Percentiles rank a stretch among this genome's conserved stretches.
phyloP scores from a whole-genome alignment of 2,888 invertebrate genomes.

The Heteropelma amictum region DNA sequence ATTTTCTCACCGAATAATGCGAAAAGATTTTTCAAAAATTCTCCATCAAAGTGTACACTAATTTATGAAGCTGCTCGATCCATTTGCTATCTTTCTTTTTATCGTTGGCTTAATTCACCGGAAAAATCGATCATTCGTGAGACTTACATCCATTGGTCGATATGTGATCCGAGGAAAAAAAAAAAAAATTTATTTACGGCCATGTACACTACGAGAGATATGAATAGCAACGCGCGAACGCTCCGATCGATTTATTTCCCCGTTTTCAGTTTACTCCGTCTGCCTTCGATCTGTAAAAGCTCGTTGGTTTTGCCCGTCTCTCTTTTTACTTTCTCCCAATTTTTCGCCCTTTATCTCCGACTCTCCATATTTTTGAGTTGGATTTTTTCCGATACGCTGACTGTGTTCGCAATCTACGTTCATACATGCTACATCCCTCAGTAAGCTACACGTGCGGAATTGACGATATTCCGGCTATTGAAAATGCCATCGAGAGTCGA shows the following conservation, averaged over 20 bases:
- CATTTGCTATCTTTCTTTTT: too few relatives aligned
- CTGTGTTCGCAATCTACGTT: not conserved
- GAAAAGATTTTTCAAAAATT: too few relatives aligned
- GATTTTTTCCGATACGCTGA: slow-evolving; percentile 4
- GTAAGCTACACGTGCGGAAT: slow-evolving; percentile 23
- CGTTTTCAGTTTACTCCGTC: not conserved
- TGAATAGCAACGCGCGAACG: not conserved
- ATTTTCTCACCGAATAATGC: too few relatives aligned
- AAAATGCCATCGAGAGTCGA: slow-evolving; percentile 32
- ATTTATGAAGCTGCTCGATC: too few relatives aligned
- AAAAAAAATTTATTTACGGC: not conserved
- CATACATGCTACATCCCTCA: not conserved
- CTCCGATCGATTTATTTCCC: not conserved
- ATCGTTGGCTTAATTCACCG: too few relatives aligned
- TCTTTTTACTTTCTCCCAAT: not conserved
- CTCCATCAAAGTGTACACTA: too few relatives aligned
- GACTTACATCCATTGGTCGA: too few relatives aligned
- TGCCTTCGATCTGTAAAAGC: slow-evolving; percentile 16
- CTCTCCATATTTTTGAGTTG: not conserved
- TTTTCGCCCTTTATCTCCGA: not conserved
- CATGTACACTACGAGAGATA: not conserved
- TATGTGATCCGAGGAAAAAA: not conserved
- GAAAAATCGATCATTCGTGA: too few relatives aligned
- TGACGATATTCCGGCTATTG: slow-evolving; percentile 23
- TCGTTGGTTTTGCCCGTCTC: not conserved